Conservation (phyloP, 2,888 invertebrate species). For the Didymodactylos carnosus region DNA sequence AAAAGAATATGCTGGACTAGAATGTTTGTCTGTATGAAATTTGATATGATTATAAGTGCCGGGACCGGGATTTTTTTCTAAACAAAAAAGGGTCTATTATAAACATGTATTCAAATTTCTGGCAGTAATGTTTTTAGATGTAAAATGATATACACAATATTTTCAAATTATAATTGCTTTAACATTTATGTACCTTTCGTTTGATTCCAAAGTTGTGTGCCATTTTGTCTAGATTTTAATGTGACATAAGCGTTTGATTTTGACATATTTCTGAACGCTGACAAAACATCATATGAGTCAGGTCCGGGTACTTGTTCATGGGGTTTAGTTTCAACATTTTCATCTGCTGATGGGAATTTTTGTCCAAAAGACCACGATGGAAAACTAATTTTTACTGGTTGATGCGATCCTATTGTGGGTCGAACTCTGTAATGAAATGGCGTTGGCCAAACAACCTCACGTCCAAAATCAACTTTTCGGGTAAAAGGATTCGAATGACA, state of each 20-base stretch:
- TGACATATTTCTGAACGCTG: background rate
- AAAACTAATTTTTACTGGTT: background rate
- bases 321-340: background rate
- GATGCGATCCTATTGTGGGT: background rate
- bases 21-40: conserved; percentile 4
- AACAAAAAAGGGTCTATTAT: too few species aligned
- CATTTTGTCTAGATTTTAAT: background rate
- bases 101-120: too few species aligned
- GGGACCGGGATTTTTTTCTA: conserved; percentile 6
- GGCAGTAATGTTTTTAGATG: too few species aligned
- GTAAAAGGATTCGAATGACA: background rate
- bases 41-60: background rate
- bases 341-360: background rate
- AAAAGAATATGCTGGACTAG: conserved; percentile 6
- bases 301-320: background rate
- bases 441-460: conserved; percentile 7
- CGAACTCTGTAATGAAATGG: conserved; percentile 1
- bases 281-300: background rate
- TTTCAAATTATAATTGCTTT: background rate
- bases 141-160: too few species aligned
- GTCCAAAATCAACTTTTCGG: conserved; percentile 3
- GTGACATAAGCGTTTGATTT: background rate
- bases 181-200: background rate
- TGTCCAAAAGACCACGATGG: background rate
- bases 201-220: background rate